Base-by-base conservation (phyloP, 1,140 invertebrate species). In the Luehdorfia chinensis region DNA sequence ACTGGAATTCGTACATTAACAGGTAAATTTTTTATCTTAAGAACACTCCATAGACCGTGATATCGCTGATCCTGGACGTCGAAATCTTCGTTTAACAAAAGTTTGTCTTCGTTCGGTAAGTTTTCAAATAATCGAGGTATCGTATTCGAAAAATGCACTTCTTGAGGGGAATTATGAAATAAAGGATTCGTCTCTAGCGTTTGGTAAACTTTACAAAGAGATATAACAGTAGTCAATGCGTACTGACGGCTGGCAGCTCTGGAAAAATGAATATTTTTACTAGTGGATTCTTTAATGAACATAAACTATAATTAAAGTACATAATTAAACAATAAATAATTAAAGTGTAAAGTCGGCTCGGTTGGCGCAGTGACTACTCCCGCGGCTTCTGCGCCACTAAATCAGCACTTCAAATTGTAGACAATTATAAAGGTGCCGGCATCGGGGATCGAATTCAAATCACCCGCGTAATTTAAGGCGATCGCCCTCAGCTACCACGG, bases 91-190 rank as follows among this genome's bases (percentile, higher is more conserved):
- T 55, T 66, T 2, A 80, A 32, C 28, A 52, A 37, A 2, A 64
- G 37, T 59, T 73, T 78, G 15, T 74, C 59, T n/a, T 66, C 59
- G 28, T 57, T 34, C 2, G 55, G 18, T 33, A 77, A 43, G 5
- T 31, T 16, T 47, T 69, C 37, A 27, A 75, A 80, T 32, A 84
- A 18, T 18, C 47, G 48, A 2, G 23, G 27, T 27, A 84, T 63
- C 1, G 60, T 74, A 16, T 59, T 47, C 6, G 36, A 48, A 2
- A 84, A 19, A 46, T 80, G 52, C 1, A 72, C 27, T 54, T 55
- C 44, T 64, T 79, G 80, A 6, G 73, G 75, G 0, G 73, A 74
- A 4, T 46, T 27, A 2, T 34, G 0, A 25, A 79, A 78, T 8
- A 56, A 15, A 7, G 4, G n/a, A 4, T 60, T 33, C 0, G 25